Base-by-base conservation (phyloP, 35 echinoderm and acorn worm genomes). In the Ophiothrix spiculata region DNA sequence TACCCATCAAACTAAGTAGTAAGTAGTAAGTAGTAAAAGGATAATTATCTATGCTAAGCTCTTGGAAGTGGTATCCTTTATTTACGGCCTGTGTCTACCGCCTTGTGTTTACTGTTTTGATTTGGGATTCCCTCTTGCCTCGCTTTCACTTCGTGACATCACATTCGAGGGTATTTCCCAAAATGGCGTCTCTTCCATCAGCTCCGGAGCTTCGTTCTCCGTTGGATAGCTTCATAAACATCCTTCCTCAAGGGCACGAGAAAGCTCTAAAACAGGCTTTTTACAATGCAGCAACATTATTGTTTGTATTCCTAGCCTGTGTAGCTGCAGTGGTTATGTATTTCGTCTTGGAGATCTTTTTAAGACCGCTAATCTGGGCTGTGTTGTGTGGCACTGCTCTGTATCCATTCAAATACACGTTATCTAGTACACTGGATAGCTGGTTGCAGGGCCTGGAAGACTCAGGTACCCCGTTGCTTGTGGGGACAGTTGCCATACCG, bases 371-470 rank as follows among this genome's bases (percentile, higher is more conserved):
- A 25, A 40, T 93, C 29, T 93, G 91, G 91, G 91, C 91, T n/a
- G 81, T 87, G 38, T 77, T 93, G 15, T 88, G 75, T 79, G 91
- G 91, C 4, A 93, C 86, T 17, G 91, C 83, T 17, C 79, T 93
- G 74, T 93, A 93, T 81, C 91, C 91, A 64, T 93, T 93, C 86
- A 93, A 93, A 75, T 93, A 93, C 79, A 87, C 85, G 69, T 46
- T 93, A 11, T 88, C 91, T 1, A 93, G 86, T 49, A 64, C 75
- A 1, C 64, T 86, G 1, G 56, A 84, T 74, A 90, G 90, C 73
- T 97, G 94, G 94, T 86, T 97, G 75, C 85, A 91, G 36, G 90
- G 94, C 21, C 45, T 97, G 31, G 79, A 91, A 75, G 86, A 92
- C 36, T 92, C 94, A 23, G 77, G 94, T 69, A 92, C 92, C 21